Evolutionary conservation across 2,888 invertebrate genomes (phyloP).

Genomic region (Lordiphosa fenestrarum): DNA sequence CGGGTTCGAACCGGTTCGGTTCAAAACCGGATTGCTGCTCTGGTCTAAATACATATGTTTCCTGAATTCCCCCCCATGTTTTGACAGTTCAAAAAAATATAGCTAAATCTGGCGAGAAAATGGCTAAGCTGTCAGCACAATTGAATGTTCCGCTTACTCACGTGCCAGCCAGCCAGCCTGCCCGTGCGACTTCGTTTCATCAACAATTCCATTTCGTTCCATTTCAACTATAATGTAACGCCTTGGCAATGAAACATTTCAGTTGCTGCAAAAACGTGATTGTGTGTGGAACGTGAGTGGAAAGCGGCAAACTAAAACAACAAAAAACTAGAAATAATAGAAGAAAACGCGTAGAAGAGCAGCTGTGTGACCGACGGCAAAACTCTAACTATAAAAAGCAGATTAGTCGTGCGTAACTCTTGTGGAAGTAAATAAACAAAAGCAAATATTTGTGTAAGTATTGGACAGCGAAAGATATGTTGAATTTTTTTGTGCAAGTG

Average conservation of each 20-base stretch:
- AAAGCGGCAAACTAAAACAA: background rate
- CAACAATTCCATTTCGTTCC: conserved; percentile 37
- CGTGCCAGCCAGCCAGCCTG: conserved; percentile 12
- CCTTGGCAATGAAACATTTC: conserved; percentile 50
- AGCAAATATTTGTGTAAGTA: conserved; percentile 2
- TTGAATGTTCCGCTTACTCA: conserved; percentile 16
- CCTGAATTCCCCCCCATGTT: too few relatives aligned
- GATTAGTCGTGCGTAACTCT: conserved; percentile 36
- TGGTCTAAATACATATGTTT: too few relatives aligned
- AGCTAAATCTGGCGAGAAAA: too few relatives aligned
- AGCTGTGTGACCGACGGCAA: conserved; percentile 58
- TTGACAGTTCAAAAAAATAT: too few relatives aligned
- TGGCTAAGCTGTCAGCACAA: background rate
- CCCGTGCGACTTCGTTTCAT: conserved; percentile 33
- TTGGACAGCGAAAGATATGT: background rate
- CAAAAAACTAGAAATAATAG: conserved; percentile 1
- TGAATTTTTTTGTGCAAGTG: conserved; percentile 16
- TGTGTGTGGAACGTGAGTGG: conserved; percentile 10
- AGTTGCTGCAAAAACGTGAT: conserved; percentile 41
- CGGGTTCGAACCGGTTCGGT: too few relatives aligned
- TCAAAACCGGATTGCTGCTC: too few relatives aligned
- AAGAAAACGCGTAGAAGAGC: conserved; percentile 24
- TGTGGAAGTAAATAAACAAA: conserved; percentile 38
- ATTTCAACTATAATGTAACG: conserved; percentile 33
- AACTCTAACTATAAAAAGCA: conserved; percentile 22